Percentiles rank a stretch among this genome's conserved stretches.
Evolutionary conservation across 2,113 vertebrate genomes (phyloP).

Genomic region (Camelus dromedarius): DNA sequence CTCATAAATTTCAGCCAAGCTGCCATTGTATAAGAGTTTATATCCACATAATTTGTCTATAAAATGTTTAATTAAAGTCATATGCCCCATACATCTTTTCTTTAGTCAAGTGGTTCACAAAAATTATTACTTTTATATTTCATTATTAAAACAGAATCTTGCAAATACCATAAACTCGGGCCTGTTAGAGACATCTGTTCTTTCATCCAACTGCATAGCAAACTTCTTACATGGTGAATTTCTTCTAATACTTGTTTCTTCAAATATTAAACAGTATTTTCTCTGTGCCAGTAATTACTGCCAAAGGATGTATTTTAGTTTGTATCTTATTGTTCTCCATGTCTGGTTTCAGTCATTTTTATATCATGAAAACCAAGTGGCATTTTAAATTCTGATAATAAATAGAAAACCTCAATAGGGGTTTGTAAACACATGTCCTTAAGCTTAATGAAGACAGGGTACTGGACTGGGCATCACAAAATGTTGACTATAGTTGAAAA

Average conservation of each 20-base stretch:
- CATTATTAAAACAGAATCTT: slow-evolving; percentile 50
- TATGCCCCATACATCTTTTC: neutral
- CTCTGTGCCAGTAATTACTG: slow-evolving; percentile 10
- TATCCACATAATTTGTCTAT: neutral
- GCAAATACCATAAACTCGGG: slow-evolving; percentile 1
- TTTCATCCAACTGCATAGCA: slow-evolving; percentile 23
- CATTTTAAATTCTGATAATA: slow-evolving; percentile 47
- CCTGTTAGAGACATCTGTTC: slow-evolving; percentile 41
- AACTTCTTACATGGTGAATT: slow-evolving; percentile 13
- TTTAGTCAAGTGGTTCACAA: slow-evolving; percentile 31
- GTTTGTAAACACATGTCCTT: neutral
- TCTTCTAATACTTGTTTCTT: slow-evolving; percentile 41
- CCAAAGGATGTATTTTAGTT: neutral
- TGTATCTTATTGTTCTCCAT: neutral
- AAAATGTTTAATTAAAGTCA: slow-evolving; percentile 28
- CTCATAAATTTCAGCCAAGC: slow-evolving; percentile 10
- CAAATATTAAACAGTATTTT: slow-evolving; percentile 54
- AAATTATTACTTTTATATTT: slow-evolving; percentile 60
- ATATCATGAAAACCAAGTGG: neutral
- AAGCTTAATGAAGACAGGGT: neutral
- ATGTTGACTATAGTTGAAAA: neutral
- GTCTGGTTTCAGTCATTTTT: neutral
- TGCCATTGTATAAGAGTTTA: neutral
- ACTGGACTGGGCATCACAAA: neutral
- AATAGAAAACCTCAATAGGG: neutral